Conservation (phyloP, 2,888 invertebrate species). For the Lasioglossum morio region DNA sequence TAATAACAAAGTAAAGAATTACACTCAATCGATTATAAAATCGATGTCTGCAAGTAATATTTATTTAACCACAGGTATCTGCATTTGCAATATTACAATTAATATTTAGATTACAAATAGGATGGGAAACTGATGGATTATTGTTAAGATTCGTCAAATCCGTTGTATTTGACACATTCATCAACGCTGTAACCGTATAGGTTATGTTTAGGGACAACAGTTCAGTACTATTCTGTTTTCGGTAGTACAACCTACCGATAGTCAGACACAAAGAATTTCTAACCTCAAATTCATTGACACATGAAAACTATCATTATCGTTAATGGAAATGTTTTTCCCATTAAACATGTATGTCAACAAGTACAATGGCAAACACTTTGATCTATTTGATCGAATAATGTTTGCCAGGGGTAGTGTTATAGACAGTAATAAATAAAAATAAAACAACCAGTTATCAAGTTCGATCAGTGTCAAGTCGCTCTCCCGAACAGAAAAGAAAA, state of each 20-base stretch:
- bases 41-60: not conserved
- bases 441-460: conserved; percentile 10
- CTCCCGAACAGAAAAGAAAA: not conserved
- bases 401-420: not conserved
- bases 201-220: not conserved
- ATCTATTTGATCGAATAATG: too few relatives aligned
- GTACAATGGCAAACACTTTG: too few relatives aligned
- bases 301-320: too few relatives aligned
- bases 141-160: not conserved
- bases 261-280: not conserved
- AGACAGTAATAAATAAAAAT: not conserved
- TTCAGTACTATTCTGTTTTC: not conserved
- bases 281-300: not conserved
- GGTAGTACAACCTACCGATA: conserved; percentile 20
- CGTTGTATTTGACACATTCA: not conserved
- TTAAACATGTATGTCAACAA: too few relatives aligned
- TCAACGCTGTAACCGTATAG: not conserved
- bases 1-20: not conserved
- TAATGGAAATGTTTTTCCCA: too few relatives aligned
- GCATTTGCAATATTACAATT: not conserved
- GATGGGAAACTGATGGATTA: not conserved
- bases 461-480: conserved; percentile 10
- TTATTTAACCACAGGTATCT: not conserved
- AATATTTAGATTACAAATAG: not conserved
- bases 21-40: not conserved